A percentile compares a stretch with the other conserved stretches of the same genome.
Evolutionary conservation across 2,113 vertebrate species (phyloP).

Genomic region (Labeo rohita): DNA sequence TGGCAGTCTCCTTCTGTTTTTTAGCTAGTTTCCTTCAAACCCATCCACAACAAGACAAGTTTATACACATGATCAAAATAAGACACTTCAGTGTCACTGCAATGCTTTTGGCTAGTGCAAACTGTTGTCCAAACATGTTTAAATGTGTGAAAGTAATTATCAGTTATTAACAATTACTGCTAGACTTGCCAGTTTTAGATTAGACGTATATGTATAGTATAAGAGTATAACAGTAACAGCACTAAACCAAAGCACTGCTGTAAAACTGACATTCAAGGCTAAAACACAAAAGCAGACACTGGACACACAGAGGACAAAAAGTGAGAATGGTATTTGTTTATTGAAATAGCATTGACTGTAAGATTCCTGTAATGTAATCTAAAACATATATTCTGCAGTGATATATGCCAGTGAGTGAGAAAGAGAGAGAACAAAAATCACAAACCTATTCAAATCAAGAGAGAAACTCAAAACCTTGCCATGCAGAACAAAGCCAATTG

Average conservation of each 20-base stretch:
- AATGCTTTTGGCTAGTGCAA: conserved; percentile 19
- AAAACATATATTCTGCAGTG: conserved; percentile 28
- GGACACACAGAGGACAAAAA: neutral
- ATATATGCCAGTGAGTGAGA: conserved; percentile 16
- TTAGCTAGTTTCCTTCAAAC: conserved; percentile 94
- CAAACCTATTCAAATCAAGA: conserved; percentile 1
- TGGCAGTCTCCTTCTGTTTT: conserved; percentile 97
- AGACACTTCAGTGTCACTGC: neutral
- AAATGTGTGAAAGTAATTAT: neutral
- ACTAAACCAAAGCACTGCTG: neutral
- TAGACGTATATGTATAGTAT: neutral
- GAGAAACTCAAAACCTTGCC: conserved; percentile 39
- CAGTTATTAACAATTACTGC: neutral
- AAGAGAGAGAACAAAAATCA: neutral
- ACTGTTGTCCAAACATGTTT: neutral
- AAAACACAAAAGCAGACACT: conserved; percentile 28
- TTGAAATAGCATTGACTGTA: neutral
- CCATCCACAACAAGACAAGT: conserved; percentile 76
- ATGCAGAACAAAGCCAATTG: conserved; percentile 29
- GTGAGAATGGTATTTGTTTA: neutral
- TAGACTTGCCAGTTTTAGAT: neutral
- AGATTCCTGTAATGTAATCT: neutral
- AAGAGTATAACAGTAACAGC: neutral
- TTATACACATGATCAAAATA: conserved; percentile 54
- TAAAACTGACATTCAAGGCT: neutral